These are phyloP conservation scores for Hiodon tergisus DNA, from an alignment of 2,113 vertebrate species.

Conservation along the genomic window DNA sequence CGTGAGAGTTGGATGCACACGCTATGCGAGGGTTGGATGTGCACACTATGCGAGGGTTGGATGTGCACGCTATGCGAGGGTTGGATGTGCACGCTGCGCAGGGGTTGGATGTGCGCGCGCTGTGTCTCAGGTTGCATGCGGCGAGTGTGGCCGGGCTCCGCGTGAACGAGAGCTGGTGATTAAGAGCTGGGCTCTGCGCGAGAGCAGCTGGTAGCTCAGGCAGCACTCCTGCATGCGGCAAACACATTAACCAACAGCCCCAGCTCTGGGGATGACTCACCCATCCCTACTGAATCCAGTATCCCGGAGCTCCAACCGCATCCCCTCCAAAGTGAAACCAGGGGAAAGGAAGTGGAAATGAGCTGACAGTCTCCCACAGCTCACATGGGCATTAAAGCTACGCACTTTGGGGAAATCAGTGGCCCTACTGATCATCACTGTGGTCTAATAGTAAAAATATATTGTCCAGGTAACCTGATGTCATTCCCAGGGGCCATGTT, in stretches of 20 bases:
- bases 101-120: background rate
- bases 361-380: background rate
- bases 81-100: too few species aligned
- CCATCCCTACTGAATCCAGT: constrained; percentile 3
- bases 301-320: background rate
- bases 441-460: background rate
- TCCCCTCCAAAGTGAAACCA: background rate
- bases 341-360: background rate
- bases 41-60: too few species aligned
- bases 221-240: background rate
- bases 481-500: background rate
- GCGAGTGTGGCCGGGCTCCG: background rate
- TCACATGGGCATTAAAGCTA: too few species aligned
- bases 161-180: background rate
- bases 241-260: background rate
- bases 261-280: constrained; percentile 16
- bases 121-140: background rate
- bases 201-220: constrained; percentile 1
- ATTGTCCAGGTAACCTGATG: background rate
- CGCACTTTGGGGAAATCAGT: too few species aligned
- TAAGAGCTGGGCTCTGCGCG: background rate
- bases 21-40: too few species aligned
- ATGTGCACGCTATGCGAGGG: too few species aligned
- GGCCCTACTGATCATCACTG: background rate
- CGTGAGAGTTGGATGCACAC: too few species aligned